Evolutionary conservation across 2,113 vertebrate species (phyloP).

Genomic region (Catagonus wagneri): DNA sequence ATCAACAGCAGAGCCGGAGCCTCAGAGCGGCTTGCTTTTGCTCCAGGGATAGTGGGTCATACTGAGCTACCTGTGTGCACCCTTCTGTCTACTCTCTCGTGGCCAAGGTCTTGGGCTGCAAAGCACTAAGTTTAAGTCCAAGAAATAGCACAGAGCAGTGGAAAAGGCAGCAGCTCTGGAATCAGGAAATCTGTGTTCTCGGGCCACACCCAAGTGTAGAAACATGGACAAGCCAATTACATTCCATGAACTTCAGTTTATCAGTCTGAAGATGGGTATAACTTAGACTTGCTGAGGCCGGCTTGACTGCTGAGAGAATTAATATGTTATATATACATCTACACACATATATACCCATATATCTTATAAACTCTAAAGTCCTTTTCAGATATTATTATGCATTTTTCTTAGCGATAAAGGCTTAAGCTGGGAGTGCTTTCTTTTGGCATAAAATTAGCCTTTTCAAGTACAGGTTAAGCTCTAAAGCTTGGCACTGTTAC

Average conservation of each 20-base stretch:
- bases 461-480: not conserved
- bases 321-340: not conserved
- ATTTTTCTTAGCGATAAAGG: not conserved
- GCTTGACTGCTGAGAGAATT: not conserved
- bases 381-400: not conserved
- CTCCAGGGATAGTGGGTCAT: not conserved
- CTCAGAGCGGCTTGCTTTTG: not conserved
- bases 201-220: not conserved
- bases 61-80: not conserved
- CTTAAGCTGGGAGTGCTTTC: not conserved
- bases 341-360: not conserved
- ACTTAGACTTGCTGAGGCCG: not conserved
- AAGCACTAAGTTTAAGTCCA: not conserved
- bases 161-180: not conserved
- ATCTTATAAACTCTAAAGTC: not conserved
- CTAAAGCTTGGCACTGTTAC: not conserved
- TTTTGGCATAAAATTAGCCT: not conserved
- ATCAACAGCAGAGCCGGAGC: not conserved
- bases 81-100: not conserved
- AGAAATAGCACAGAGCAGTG: not conserved
- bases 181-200: not conserved
- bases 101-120: not conserved
- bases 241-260: not conserved
- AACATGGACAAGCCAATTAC: not conserved
- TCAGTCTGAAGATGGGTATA: not conserved